Evolutionary conservation across 2,888 invertebrate genomes (phyloP), one percentile per base, ranked within the genome.

Genomic region (Mimas tiliae): DNA sequence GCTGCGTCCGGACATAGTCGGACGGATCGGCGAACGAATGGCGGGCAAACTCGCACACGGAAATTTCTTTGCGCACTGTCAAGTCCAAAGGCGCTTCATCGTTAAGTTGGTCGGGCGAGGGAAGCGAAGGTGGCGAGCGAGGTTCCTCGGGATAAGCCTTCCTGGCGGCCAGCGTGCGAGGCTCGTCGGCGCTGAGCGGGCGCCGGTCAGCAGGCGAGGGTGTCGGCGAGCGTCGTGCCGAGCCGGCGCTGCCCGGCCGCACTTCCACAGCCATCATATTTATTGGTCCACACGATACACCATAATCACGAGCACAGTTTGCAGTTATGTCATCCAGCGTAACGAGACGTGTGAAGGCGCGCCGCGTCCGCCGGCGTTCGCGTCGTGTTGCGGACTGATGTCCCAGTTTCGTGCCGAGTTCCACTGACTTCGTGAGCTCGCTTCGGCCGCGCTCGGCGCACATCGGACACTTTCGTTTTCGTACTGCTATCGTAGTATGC

Each of bases 1-100:
- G 86, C 86, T 90, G 87, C 76, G 90, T 84, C 83, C 94, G 79
- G 86, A 94, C 87, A 71, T 90, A 91, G 87, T 94, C 90, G 73
- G 90, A 79, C 27, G 93, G 91, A 83, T 95, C 90, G 76, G 93
- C 91, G 79, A 93, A 90, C 16, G 92, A 84, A 72, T 93, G 93
- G 67, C 93, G 83, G 70, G 94, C 94, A 80, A 94, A 94, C 62
- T 94, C 93, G 77, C 93, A 85, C 69, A 94, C 94, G 19, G 93
- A 85, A 73, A 94, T 91, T 79, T 92, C 94, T 77, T 91, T 91
- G 66, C 93, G 88, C 69, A 96, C 95, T 75, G 97, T 96, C 84
- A 98, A 93, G 94, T 98, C 98, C 87, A 98, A 87, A 16, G 98
- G 98, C 69, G 95, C 95, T 75, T 96, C 96, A 73, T 95, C 95